Evolutionary conservation across 2,113 vertebrate species (phyloP).

Genomic region (Upupa epops): DNA sequence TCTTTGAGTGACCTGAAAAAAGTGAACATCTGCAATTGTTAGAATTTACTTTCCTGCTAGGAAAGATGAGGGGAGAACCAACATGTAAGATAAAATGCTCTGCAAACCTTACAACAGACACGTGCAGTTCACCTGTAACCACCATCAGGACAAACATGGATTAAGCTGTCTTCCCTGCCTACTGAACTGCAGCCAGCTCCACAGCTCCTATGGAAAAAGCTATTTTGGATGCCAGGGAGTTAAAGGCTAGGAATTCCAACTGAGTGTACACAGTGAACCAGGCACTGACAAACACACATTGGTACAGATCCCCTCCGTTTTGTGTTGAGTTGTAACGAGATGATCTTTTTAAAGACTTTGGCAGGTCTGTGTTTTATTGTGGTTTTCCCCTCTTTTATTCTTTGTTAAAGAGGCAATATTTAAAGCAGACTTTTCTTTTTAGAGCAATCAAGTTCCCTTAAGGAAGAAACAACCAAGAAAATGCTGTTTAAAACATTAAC

Average conservation of each 20-base stretch:
- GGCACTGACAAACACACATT: background rate
- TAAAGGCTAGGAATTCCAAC: background rate
- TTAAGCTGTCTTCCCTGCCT: background rate
- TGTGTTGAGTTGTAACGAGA: background rate
- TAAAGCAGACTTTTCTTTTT: background rate
- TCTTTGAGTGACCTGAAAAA: conserved; percentile 4
- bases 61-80: background rate
- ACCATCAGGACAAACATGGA: background rate
- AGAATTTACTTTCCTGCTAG: conserved; percentile 1
- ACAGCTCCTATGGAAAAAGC: background rate
- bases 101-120: background rate
- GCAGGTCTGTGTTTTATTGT: background rate
- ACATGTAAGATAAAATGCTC: background rate
- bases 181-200: background rate
- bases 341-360: background rate
- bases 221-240: background rate
- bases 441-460: background rate
- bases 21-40: background rate
- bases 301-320: background rate
- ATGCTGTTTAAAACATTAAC: background rate
- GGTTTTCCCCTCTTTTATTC: background rate
- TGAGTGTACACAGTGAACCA: background rate
- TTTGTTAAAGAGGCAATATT: background rate
- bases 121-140: background rate
- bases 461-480: background rate